A percentile compares a stretch with the other conserved stretches of the same genome.
These are phyloP conservation scores for Leucosticte australis DNA, from an alignment of 2,113 vertebrate species.

Conservation along the genomic window DNA sequence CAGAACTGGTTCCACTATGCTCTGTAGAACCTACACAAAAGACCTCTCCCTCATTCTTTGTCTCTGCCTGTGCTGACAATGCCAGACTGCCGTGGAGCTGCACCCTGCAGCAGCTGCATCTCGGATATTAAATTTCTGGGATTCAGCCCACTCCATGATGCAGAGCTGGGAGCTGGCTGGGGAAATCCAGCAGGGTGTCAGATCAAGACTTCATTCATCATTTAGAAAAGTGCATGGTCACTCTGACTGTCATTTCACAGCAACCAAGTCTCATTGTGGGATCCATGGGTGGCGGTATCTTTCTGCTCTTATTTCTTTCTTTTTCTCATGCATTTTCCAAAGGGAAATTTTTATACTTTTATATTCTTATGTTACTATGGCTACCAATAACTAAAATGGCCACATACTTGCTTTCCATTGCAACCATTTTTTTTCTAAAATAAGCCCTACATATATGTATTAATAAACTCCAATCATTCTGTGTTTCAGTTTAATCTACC, in stretches of 20 bases:
- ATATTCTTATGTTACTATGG: neutral
- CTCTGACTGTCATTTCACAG: neutral
- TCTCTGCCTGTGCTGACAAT: neutral
- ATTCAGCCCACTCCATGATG: neutral
- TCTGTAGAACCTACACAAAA: neutral
- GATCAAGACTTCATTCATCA: neutral
- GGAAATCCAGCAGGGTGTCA: neutral
- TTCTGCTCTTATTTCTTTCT: neutral
- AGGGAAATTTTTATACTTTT: neutral
- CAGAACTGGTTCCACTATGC: neutral
- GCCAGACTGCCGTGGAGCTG: neutral
- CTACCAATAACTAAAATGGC: neutral
- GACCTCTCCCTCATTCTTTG: neutral
- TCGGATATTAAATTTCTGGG: neutral
- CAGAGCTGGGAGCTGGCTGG: neutral
- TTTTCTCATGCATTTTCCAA: neutral
- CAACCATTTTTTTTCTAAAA: neutral
- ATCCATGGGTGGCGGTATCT: neutral
- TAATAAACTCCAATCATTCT: neutral
- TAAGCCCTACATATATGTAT: neutral
- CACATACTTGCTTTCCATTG: neutral
- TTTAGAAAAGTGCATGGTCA: neutral
- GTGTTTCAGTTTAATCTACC: neutral
- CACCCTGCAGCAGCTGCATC: neutral
- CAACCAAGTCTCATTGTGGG: no score